Evolutionary conservation across 2,113 vertebrate species (phyloP).

Genomic region (Eubucco bourcierii): DNA sequence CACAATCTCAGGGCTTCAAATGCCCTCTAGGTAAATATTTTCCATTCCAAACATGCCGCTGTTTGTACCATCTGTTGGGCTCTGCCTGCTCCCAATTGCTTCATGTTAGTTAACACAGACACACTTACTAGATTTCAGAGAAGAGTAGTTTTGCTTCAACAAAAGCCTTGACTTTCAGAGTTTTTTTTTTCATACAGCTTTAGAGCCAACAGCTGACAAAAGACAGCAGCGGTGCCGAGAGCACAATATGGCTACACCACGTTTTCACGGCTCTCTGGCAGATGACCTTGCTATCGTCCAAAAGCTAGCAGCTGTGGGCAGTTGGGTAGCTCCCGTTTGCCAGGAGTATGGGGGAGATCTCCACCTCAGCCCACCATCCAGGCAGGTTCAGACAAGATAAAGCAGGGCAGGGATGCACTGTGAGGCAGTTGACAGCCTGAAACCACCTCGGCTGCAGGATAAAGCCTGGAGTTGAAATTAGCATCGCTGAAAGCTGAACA

Average conservation of each 20-base stretch:
- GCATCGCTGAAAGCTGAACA: neutral
- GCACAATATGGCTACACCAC: rapidly evolving
- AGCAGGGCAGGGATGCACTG: neutral
- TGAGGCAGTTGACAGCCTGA: neutral
- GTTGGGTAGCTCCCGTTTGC: neutral
- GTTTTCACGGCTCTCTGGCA: neutral
- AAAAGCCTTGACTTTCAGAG: neutral
- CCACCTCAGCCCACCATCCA: rapidly evolving
- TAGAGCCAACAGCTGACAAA: neutral
- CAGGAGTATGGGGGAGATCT: rapidly evolving
- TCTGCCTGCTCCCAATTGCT: slow-evolving; percentile 23
- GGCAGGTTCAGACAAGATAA: slow-evolving; percentile 7
- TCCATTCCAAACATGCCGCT: slow-evolving; percentile 54
- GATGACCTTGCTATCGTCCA: neutral
- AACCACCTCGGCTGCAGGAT: neutral
- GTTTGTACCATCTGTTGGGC: slow-evolving; percentile 57
- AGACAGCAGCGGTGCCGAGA: rapidly evolving
- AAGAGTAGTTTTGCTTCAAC: neutral
- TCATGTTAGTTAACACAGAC: slow-evolving; percentile 55
- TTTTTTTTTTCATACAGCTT: neutral
- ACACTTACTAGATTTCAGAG: slow-evolving; percentile 34
- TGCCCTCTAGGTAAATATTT: slow-evolving; percentile 73
- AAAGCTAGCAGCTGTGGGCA: rapidly evolving
- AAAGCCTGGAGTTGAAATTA: neutral
- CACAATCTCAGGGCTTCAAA: slow-evolving; percentile 51